Evolutionary conservation across 1,140 invertebrate genomes (phyloP).

Genomic region (Drosophila watanabei): DNA sequence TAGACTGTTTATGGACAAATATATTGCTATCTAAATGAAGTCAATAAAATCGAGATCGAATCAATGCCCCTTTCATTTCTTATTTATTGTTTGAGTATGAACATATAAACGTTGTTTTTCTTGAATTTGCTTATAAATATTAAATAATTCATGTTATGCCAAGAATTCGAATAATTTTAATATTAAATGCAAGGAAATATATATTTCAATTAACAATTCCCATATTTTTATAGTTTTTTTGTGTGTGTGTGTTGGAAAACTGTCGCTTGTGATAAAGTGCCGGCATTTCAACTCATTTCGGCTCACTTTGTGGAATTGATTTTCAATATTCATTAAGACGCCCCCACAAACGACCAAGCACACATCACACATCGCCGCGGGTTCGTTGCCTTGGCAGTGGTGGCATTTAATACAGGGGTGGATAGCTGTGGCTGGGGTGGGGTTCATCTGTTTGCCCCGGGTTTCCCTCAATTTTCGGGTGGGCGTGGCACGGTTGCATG

Average conservation of each 20-base stretch:
- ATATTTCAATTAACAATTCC: neutral
- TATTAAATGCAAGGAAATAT: neutral
- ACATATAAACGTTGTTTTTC: neutral
- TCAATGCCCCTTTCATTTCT: neutral
- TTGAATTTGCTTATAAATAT: neutral
- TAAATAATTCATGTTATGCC: neutral
- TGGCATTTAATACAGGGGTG: conserved; percentile 15
- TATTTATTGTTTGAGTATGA: conserved; percentile 10
- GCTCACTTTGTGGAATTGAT: conserved; percentile 66
- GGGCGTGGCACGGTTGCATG: conserved; percentile 64
- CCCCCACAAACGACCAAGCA: conserved; percentile 44
- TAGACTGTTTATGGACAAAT: neutral
- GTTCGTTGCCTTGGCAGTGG: conserved; percentile 39
- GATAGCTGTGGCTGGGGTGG: conserved; percentile 15
- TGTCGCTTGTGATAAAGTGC: conserved; percentile 68
- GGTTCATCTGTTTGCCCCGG: conserved; percentile 19
- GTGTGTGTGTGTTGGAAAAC: conserved; percentile 30
- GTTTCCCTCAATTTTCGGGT: conserved; percentile 39
- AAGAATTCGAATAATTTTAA: neutral
- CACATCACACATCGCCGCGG: conserved; percentile 4
- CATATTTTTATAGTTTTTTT: neutral
- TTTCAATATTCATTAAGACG: conserved; percentile 68
- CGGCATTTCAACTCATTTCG: conserved; percentile 40
- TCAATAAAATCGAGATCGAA: neutral
- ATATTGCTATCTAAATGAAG: neutral